These are phyloP conservation scores for Rhopalosiphum nymphaeae DNA, from an alignment of 2,888 invertebrate genomes.

Conservation along the genomic window DNA sequence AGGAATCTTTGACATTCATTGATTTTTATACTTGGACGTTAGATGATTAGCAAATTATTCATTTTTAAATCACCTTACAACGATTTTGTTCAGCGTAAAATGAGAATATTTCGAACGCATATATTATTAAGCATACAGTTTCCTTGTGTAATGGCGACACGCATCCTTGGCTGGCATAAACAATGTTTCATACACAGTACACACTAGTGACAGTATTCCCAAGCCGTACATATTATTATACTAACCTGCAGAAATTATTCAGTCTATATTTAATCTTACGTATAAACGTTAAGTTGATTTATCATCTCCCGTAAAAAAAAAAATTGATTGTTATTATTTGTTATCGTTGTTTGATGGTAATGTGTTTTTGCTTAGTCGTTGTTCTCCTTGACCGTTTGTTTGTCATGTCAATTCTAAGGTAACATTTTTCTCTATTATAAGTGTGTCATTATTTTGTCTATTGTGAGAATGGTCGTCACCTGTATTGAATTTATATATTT, in stretches of 20 bases:
- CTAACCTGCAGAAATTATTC: background rate
- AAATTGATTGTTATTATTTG: background rate
- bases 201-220: background rate
- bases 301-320: background rate
- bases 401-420: background rate
- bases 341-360: background rate
- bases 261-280: background rate
- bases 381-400: constrained; percentile 2
- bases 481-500: background rate
- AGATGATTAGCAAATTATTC: too few relatives aligned
- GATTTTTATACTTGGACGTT: background rate
- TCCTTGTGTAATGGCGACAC: background rate
- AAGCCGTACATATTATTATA: background rate
- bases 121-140: background rate
- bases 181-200: background rate
- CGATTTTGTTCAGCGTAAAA: background rate
- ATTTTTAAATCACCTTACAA: too few relatives aligned
- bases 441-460: background rate
- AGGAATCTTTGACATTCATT: background rate
- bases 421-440: background rate
- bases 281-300: background rate
- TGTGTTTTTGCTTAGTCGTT: background rate
- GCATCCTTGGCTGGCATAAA: background rate
- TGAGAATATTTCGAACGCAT: background rate
- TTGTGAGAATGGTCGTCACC: background rate